Percentiles rank a stretch among this genome's conserved stretches.
These are phyloP conservation scores for Drosophila trapezifrons DNA, from an alignment of 1,140 invertebrate genomes.

Conservation along the genomic window DNA sequence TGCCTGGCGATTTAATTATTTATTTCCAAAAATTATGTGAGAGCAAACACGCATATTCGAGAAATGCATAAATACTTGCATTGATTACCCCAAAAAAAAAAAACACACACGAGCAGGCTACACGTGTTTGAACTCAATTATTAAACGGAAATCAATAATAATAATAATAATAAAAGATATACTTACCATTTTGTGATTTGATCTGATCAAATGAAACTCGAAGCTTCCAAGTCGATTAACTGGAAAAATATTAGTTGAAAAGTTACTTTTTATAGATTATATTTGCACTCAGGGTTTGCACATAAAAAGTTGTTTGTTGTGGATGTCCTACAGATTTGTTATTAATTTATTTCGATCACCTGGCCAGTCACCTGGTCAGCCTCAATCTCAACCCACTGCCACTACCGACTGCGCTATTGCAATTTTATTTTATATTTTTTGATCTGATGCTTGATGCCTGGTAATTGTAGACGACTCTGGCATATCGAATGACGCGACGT, in stretches of 20 bases:
- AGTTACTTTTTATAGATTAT: slow-evolving; percentile 12
- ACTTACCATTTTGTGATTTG: slow-evolving; percentile 71
- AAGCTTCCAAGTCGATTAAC: slow-evolving; percentile 65
- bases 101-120: slow-evolving; percentile 26
- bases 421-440: background rate
- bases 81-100: slow-evolving; percentile 25
- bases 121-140: slow-evolving; percentile 32
- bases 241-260: slow-evolving; percentile 57
- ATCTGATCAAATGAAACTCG: slow-evolving; percentile 48
- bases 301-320: slow-evolving; percentile 50
- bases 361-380: slow-evolving; percentile 26
- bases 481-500: slow-evolving; percentile 75
- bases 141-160: slow-evolving; percentile 7
- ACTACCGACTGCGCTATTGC: background rate
- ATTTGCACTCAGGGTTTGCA: slow-evolving; percentile 23
- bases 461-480: slow-evolving; percentile 73
- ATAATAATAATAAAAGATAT: background rate
- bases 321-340: slow-evolving; percentile 32
- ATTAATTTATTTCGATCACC: slow-evolving; percentile 17
- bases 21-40: slow-evolving; percentile 43
- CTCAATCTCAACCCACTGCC: slow-evolving; percentile 30
- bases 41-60: slow-evolving; percentile 29
- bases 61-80: slow-evolving; percentile 30
- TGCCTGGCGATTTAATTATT: slow-evolving; percentile 25
- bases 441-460: slow-evolving; percentile 16